Evolutionary conservation across 1,140 invertebrate species (phyloP).

Genomic region (Aphelenchoides fujianensis): DNA sequence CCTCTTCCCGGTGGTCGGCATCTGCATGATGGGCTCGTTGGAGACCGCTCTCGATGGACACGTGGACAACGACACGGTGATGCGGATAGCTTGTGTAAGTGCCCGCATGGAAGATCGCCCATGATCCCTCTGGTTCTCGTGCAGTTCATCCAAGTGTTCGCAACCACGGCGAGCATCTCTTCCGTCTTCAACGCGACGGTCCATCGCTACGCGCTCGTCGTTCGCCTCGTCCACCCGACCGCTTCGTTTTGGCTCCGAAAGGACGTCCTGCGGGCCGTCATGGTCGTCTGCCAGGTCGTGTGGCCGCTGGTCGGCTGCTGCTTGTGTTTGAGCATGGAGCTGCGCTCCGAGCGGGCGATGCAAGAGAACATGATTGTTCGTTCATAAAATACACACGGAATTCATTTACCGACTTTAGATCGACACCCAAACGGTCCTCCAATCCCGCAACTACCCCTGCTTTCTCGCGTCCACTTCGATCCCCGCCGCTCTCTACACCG

Average conservation of each 20-base stretch:
- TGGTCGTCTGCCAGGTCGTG: background rate
- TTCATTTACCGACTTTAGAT: background rate
- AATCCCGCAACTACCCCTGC: background rate
- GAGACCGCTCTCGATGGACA: background rate
- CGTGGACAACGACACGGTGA: background rate
- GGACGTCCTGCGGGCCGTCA: background rate
- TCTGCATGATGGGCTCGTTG: background rate
- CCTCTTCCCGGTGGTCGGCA: background rate
- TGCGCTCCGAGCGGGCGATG: background rate
- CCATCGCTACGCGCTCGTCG: background rate
- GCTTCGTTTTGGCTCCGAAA: background rate
- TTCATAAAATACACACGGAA: background rate
- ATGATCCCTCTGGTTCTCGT: no score
- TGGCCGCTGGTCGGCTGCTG: background rate
- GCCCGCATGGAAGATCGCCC: background rate
- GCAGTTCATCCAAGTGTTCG: background rate
- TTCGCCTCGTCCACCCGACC: background rate
- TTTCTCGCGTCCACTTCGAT: background rate
- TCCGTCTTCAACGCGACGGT: background rate
- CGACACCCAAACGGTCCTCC: background rate
- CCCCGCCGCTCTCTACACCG: background rate
- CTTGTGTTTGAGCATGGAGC: background rate
- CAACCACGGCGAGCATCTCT: background rate
- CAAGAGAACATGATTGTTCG: background rate
- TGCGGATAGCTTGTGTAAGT: background rate